Evolutionary conservation across 2,113 vertebrate species (phyloP).

Genomic region (Ondatra zibethicus): DNA sequence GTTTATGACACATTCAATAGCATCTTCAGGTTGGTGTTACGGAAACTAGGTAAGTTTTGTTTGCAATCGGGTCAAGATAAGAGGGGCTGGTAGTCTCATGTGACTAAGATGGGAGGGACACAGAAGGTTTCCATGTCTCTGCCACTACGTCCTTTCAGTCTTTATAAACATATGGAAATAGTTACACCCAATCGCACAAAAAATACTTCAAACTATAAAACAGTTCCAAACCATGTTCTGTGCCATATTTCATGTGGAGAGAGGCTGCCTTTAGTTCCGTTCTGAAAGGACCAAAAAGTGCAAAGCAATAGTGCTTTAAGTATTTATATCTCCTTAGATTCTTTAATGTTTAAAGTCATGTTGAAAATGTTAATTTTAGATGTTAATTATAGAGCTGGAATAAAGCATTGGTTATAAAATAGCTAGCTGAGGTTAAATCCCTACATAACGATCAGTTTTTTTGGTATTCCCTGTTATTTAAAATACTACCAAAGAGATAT

Average conservation of each 20-base stretch:
- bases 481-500: conserved; percentile 82
- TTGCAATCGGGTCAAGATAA: conserved; percentile 92
- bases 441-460: conserved; percentile 86
- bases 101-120: conserved; percentile 65
- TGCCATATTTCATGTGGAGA: conserved; percentile 81
- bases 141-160: conserved; percentile 83
- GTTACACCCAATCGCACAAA: conserved; percentile 85
- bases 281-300: conserved; percentile 82
- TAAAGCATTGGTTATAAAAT: conserved; percentile 87
- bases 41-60: conserved; percentile 84
- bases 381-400: conserved; percentile 93
- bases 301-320: conserved; percentile 83
- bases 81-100: conserved; percentile 79
- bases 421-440: conserved; percentile 85
- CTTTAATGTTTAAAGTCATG: conserved; percentile 84
- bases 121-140: conserved; percentile 80
- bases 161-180: conserved; percentile 85
- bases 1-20: conserved; percentile 92
- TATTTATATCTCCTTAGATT: conserved; percentile 82
- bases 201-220: conserved; percentile 88
- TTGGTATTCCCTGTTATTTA: conserved; percentile 85
- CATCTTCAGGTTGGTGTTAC: conserved; percentile 87
- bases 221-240: conserved; percentile 84
- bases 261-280: conserved; percentile 80
- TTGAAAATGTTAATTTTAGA: conserved; percentile 91